A percentile compares a stretch with the other conserved stretches of the same genome.
Evolutionary conservation across 2,113 vertebrate species (phyloP).

Genomic region (Cryptotis parvus): DNA sequence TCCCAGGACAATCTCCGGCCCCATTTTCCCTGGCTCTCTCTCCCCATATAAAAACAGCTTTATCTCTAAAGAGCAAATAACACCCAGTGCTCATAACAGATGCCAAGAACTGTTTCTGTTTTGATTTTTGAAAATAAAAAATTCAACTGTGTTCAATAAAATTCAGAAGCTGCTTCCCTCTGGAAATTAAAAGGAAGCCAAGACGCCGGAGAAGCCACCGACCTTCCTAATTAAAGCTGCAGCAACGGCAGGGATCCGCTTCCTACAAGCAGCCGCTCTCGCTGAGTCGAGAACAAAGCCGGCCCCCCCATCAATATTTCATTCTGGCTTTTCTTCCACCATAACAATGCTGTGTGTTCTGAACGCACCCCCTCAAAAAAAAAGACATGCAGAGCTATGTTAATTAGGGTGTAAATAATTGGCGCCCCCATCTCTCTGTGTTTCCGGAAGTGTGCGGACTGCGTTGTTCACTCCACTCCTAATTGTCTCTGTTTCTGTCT

Average conservation of each 20-base stretch:
- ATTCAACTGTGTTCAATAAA: slow-evolving; percentile 93
- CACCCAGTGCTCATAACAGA: slow-evolving; percentile 91
- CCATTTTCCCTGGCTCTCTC: slow-evolving; percentile 85
- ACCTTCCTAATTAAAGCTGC: slow-evolving; percentile 95
- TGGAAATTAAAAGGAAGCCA: slow-evolving; percentile 95
- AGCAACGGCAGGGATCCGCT: slow-evolving; percentile 92
- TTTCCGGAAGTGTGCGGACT: slow-evolving; percentile 83
- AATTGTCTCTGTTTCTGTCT: slow-evolving; percentile 84
- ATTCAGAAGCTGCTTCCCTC: slow-evolving; percentile 92
- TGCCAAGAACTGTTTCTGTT: slow-evolving; percentile 92
- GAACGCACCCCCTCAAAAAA: slow-evolving; percentile 81
- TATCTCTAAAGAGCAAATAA: slow-evolving; percentile 93
- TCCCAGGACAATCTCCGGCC: slow-evolving; percentile 88
- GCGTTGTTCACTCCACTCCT: slow-evolving; percentile 78
- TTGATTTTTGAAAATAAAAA: slow-evolving; percentile 93
- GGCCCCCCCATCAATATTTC: slow-evolving; percentile 95
- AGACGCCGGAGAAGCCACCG: slow-evolving; percentile 92
- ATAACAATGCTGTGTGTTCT: slow-evolving; percentile 94
- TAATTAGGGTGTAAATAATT: slow-evolving; percentile 92
- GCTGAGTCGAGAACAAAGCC: slow-evolving; percentile 95
- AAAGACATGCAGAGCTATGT: slow-evolving; percentile 93
- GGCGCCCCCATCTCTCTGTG: slow-evolving; percentile 87
- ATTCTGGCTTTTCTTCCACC: slow-evolving; percentile 95
- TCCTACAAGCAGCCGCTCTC: slow-evolving; percentile 91
- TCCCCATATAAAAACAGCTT: slow-evolving; percentile 88